These are phyloP conservation scores for Coregonus clupeaformis DNA, from an alignment of 2,113 vertebrate species.

Conservation along the genomic window DNA sequence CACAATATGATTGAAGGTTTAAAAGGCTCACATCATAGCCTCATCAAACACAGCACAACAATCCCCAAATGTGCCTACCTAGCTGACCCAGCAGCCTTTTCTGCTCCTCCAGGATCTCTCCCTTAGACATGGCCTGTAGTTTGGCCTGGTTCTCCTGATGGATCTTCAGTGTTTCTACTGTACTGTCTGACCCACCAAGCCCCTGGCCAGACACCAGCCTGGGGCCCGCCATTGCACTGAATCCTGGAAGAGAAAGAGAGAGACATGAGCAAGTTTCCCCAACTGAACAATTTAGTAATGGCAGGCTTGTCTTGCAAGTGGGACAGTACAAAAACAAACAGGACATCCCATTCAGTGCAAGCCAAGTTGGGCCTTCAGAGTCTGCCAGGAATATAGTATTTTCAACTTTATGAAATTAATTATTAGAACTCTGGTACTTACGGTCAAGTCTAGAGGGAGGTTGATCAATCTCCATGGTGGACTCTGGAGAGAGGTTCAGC, in stretches of 20 bases:
- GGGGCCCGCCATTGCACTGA: conserved; percentile 28
- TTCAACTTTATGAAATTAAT: background rate
- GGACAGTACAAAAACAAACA: background rate
- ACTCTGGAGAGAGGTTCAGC: conserved; percentile 26
- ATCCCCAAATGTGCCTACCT: conserved; percentile 66
- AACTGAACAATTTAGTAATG: background rate
- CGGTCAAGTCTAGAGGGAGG: conserved; percentile 15
- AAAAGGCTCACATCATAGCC: background rate
- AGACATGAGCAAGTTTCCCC: no score
- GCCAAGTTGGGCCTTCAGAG: background rate
- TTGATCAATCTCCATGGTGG: conserved; percentile 48
- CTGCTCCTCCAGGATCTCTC: conserved; percentile 87
- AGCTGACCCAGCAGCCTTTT: conserved; percentile 81
- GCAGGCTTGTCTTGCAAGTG: background rate
- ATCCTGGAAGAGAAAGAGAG: background rate
- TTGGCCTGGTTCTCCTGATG: conserved; percentile 86
- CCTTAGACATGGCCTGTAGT: conserved; percentile 78
- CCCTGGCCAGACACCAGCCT: conserved; percentile 84
- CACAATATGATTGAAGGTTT: background rate
- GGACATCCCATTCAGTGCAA: background rate
- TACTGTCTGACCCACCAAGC: conserved; percentile 65
- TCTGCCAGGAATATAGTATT: background rate
- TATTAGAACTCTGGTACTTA: conserved; percentile 13
- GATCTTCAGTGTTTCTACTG: conserved; percentile 82
- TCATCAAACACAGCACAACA: background rate